Evolutionary conservation across 2,888 invertebrate genomes (phyloP), one percentile per base, ranked within the genome.

Genomic region (Asteroscopus sphinx): DNA sequence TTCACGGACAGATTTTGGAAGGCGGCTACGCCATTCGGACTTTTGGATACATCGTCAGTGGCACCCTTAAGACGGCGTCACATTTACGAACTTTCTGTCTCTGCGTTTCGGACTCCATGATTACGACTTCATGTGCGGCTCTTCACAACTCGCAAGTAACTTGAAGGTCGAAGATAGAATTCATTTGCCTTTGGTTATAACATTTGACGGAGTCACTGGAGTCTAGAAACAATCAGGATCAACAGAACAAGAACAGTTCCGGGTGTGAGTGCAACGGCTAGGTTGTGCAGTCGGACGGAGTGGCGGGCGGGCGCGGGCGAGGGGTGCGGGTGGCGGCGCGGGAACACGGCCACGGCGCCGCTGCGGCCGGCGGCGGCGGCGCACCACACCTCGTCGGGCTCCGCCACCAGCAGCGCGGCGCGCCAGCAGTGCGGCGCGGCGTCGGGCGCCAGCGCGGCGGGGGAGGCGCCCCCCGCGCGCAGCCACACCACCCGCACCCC

Each of bases 331-430:
- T n/a, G 12, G 82, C 76, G 4, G 81, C 87, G 83, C 4, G 90
- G 90, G 79, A 90, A 90, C 70, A 92, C 91, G 0, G 92, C 92
- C 40, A 91, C 92, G 0, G 92, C 90, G 0, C 91, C 92, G 1
- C 86, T 85, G 2, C 65, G 77, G 0, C 80, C 62, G 0, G 84
- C 76, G 1, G 83, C 87, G 0, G 89, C 92, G 39, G 91, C 87
- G 59, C 92, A 92, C 92, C 92, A 92, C 39, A 91, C 89, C 79
- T 92, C 93, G 35, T 90, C 92, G 0, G 89, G 88, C 32, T 91
- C 88, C 0, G 77, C 76, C 6, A 92, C 86, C 41, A 86, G 85
- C 46, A 92, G 80, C 59, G 86, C 85, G 15, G 92, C 85, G 2
- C 88, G 80, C 91, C 92, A 92, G 85, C 93, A 93, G 71, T 91